Evolutionary conservation across 2,888 invertebrate species (phyloP), one percentile per base, ranked within the genome.

Genomic region (Diloba caeruleocephala): DNA sequence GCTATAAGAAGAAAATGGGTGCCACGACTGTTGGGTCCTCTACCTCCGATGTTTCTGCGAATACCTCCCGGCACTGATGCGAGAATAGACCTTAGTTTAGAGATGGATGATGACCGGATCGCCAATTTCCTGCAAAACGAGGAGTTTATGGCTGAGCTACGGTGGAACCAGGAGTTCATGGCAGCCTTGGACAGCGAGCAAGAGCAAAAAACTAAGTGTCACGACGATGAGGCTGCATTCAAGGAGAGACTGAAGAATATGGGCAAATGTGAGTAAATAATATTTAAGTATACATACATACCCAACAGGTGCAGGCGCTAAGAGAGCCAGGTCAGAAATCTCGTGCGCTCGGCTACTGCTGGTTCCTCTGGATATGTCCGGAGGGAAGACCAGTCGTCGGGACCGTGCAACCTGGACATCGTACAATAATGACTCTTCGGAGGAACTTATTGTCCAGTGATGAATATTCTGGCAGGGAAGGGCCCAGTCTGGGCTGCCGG

Each of bases 41-140:
- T 98, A 44, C 98, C 98, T 0, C 95, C 96, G 28, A 96, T 95
- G 82, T 98, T 98, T 85, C 94, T 98, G 28, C 94, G 97, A 56
- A 94, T 96, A 65, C 93, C 94, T 3, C 86, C 91, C 1, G 78
- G 83, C 17, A 87, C 90, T 13, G 95, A 95, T 49, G 92, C 90
- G 0, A 80, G 91, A 55, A 89, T 92, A 65, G 93, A 93, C 71
- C 81, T 92, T 1, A 92, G 90, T 60, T 72, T 92, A 4, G 96
- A 96, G 69, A 94, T 98, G 79, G 98, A 98, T 64, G 98, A 98
- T 81, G 98, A 98, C 81, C 94, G 96, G 63, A 96, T 97, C 61
- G 98, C 98, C 0, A 94, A 98, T 59, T 96, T 97, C 86, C 92
- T 98, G 48, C 98, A 98, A 84, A 98, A 98, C 78, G 97, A 97